Evolutionary conservation across 2,888 invertebrate species (phyloP), one percentile per base, ranked within the genome.

Genomic region (Campoplex capitator): DNA sequence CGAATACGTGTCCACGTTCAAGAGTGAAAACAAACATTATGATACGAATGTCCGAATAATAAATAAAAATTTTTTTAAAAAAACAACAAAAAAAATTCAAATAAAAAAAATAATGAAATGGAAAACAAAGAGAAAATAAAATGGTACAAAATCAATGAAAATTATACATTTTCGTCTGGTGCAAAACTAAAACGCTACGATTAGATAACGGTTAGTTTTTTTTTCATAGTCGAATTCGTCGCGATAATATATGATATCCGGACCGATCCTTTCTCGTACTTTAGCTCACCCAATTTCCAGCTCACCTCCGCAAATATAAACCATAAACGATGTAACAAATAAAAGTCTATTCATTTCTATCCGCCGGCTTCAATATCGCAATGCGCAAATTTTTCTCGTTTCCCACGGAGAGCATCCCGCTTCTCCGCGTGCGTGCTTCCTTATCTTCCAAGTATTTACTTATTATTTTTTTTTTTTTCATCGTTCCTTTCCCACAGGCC

Each of bases 1-100:
- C 75, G 75, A 75, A 58, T 56, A 74, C 38, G 77, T 77, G 48
- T 38, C 4, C 65, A 54, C 62, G 75, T 23, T 56, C 65, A 84
- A 75, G 45, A 78, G 75, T 75, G 74, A 75, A 75, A 74, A 75
- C 11, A 68, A 68, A 70, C 1, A 51, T 32, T 16, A 62, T 62
- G 32, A 32, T 62, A 32, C 32, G 32, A 32, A 62, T 16, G 32
- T 62, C 62, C 62, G 6, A 62, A 16, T 32, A 58, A 70, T 32
- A 2, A 42, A 42, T 42, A 42, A 42, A 42, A 42, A 7, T n/a
- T n/a, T n/a, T n/a, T n/a, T n/a, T n/a, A 7, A 11, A 32, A 71
- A 51, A 13, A 42, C 0, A 6, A 58, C 1, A 6, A 83, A 35
- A n/a, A 45, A 28, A 73, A 71, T 11, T 23, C 23, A 23, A 23